A percentile compares a stretch with the other conserved stretches of the same genome.
phyloP scores from a whole-genome alignment of 2,797 vertebrate species.

The Gallinago solitaria region DNA sequence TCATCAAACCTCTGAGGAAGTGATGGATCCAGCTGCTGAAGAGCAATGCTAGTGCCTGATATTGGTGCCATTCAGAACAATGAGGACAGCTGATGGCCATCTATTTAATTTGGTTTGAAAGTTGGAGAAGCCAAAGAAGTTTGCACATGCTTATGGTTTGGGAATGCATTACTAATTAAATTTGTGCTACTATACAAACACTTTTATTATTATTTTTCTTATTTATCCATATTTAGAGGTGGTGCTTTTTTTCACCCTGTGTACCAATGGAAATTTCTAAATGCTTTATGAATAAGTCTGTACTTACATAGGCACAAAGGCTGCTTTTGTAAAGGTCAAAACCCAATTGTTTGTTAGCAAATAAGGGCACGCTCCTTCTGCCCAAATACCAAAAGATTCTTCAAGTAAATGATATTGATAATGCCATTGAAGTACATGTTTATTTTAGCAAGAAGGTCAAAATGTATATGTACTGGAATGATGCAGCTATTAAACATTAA shows the following conservation, averaged over 20 bases:
- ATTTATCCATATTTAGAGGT: background rate
- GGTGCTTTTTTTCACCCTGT: background rate
- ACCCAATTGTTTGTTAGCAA: background rate
- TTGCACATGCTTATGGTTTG: background rate
- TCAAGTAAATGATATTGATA: slow-evolving; percentile 28
- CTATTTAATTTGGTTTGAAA: background rate
- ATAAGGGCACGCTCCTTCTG: background rate
- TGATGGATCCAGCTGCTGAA: background rate
- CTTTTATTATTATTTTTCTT: background rate
- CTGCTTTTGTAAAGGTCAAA: background rate
- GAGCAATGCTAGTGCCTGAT: background rate
- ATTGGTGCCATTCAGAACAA: background rate
- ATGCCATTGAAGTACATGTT: background rate
- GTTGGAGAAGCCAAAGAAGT: background rate
- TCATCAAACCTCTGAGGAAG: background rate
- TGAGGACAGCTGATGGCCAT: background rate
- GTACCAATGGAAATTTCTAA: background rate
- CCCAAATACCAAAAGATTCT: background rate
- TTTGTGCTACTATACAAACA: background rate
- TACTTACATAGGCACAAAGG: background rate
- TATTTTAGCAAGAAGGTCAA: slow-evolving; percentile 63
- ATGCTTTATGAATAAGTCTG: background rate
- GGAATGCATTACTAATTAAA: background rate
- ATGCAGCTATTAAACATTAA: slow-evolving; percentile 56
- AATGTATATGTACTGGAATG: slow-evolving; percentile 14